Conservation (phyloP, 2,113 vertebrate genomes). For the Oreochromis tanganicae region DNA sequence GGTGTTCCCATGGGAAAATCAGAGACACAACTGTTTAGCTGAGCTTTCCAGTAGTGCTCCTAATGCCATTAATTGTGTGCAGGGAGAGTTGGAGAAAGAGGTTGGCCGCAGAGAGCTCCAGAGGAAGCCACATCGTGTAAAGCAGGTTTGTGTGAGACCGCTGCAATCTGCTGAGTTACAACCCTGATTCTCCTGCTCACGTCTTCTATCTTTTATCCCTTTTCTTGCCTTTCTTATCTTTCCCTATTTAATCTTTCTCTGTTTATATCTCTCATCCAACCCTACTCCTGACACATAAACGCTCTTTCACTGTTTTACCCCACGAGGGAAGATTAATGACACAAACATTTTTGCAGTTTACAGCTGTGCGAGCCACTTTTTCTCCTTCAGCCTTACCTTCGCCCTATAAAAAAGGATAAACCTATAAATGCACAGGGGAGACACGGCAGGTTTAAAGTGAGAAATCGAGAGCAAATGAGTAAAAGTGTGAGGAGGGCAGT, state of each 20-base stretch:
- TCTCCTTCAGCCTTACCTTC: constrained; percentile 24
- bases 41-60: constrained; percentile 50
- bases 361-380: neutral
- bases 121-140: constrained; percentile 51
- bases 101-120: constrained; percentile 10
- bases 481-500: neutral
- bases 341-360: constrained; percentile 42
- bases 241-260: constrained; percentile 20
- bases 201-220: neutral
- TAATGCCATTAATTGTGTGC: constrained; percentile 58
- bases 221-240: neutral
- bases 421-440: constrained; percentile 18
- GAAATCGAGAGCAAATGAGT: neutral
- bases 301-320: neutral
- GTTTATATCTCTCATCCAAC: constrained; percentile 8
- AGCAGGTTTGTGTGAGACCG: constrained; percentile 42
- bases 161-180: neutral
- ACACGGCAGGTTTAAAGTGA: neutral
- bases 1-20: constrained; percentile 70
- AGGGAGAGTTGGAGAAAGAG: constrained; percentile 19
- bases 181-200: neutral
- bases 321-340: constrained; percentile 33
- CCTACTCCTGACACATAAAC: constrained; percentile 6
- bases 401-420: constrained; percentile 35
- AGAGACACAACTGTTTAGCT: constrained; percentile 40